Evolutionary conservation across 2,888 invertebrate genomes (phyloP).

Genomic region (Caenorhabditis parvicauda): DNA sequence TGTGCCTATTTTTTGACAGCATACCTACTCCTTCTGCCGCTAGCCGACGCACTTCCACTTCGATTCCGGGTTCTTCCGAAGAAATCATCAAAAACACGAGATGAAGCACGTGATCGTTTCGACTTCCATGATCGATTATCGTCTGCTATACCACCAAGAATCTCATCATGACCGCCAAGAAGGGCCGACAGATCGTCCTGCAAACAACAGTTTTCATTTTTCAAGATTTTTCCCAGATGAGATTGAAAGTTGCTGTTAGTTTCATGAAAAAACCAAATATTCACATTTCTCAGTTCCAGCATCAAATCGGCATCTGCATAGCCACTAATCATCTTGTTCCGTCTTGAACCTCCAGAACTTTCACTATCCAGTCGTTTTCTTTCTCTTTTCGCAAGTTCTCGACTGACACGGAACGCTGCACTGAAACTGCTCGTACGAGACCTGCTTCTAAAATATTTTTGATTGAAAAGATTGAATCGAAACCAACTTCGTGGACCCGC

Average conservation of each 20-base stretch:
- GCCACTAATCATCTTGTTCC: constrained; percentile 13
- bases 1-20: background rate
- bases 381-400: constrained; percentile 16
- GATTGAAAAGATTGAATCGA: background rate
- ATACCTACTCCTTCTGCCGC: constrained; percentile 17
- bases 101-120: constrained; percentile 30
- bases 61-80: constrained; percentile 19
- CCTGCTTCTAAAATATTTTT: constrained; percentile 24
- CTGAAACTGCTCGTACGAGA: constrained; percentile 38
- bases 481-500: constrained; percentile 26
- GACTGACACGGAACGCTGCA: constrained; percentile 22
- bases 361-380: constrained; percentile 25
- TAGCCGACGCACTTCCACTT: constrained; percentile 18
- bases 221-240: no score
- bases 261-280: no score
- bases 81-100: constrained; percentile 32
- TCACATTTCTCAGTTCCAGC: no score
- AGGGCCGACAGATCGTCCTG: background rate
- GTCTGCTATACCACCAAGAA: constrained; percentile 22
- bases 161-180: constrained; percentile 8
- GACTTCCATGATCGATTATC: constrained; percentile 38
- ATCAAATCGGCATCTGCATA: no score
- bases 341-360: constrained; percentile 27
- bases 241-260: no score
- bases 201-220: no score